Conservation (phyloP, 2,113 vertebrate genomes). For the Halcyon malimbica region DNA sequence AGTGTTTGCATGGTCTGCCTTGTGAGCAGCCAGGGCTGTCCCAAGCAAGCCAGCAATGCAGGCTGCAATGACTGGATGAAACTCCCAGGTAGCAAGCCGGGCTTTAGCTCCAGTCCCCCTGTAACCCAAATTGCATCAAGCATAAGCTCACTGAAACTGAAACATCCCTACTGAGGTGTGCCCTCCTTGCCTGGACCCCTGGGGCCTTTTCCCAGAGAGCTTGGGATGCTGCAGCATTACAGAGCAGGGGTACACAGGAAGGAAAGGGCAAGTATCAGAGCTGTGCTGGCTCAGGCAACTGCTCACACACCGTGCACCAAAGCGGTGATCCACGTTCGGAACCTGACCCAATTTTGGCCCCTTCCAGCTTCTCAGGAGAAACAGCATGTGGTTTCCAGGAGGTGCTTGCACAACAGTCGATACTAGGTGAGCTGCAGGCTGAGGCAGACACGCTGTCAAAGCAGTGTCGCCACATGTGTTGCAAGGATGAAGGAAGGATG, state of each 20-base stretch:
- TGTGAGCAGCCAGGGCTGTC: accelerated
- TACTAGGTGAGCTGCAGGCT: background rate
- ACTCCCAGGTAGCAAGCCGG: accelerated
- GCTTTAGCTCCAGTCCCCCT: background rate
- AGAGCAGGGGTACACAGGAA: background rate
- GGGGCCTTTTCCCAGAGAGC: background rate
- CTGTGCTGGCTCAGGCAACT: accelerated
- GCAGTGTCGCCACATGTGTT: background rate
- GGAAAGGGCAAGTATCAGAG: accelerated
- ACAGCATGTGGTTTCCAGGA: background rate
- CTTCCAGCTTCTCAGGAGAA: background rate
- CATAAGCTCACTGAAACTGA: background rate
- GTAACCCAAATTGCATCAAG: background rate
- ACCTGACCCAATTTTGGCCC: background rate
- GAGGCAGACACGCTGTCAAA: background rate
- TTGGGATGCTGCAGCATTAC: background rate
- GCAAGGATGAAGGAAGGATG: background rate
- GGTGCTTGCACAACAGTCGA: background rate
- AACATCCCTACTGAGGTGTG: background rate
- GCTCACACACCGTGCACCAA: background rate
- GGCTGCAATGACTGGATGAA: background rate
- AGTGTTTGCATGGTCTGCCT: background rate
- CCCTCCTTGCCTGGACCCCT: accelerated
- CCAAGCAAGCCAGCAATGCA: background rate
- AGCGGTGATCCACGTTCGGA: background rate